A percentile compares a stretch with the other conserved stretches of the same genome.
Conservation (phyloP, 2,797 vertebrate genomes). For the Salarias fasciatus region DNA sequence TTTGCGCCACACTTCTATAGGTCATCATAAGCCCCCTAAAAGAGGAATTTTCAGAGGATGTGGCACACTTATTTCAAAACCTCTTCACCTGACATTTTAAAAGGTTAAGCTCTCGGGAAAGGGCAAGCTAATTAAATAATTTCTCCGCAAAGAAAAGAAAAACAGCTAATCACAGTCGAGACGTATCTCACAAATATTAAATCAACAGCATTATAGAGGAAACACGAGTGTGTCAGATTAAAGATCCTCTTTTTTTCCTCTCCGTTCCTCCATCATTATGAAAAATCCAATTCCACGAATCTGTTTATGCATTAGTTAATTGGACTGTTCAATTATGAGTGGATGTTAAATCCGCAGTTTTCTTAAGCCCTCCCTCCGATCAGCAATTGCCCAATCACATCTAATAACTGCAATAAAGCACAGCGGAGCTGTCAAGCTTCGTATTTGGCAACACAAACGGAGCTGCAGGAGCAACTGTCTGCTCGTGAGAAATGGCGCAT, state of each 20-base stretch:
- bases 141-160: slow-evolving; percentile 64
- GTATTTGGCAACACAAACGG: no score
- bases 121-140: slow-evolving; percentile 80
- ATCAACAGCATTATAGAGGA: slow-evolving; percentile 3
- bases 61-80: slow-evolving; percentile 72
- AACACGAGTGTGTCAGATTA: slow-evolving; percentile 4
- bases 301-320: background rate
- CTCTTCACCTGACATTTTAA: slow-evolving; percentile 80
- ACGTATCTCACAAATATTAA: slow-evolving; percentile 45
- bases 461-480: background rate
- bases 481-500: background rate
- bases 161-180: slow-evolving; percentile 60
- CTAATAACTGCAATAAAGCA: background rate
- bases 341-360: background rate
- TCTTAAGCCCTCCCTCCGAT: background rate
- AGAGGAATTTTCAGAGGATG: slow-evolving; percentile 65
- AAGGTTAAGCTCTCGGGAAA: slow-evolving; percentile 81
- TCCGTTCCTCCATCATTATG: background rate
- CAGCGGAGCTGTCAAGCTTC: background rate
- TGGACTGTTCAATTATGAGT: background rate
- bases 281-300: background rate
- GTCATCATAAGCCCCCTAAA: slow-evolving; percentile 67
- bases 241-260: background rate
- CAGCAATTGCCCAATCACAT: background rate
- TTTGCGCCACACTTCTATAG: slow-evolving; percentile 63